Percentiles rank a stretch among this genome's conserved stretches.
Conservation (phyloP, 2,797 vertebrate species). For the Clamator glandarius region DNA sequence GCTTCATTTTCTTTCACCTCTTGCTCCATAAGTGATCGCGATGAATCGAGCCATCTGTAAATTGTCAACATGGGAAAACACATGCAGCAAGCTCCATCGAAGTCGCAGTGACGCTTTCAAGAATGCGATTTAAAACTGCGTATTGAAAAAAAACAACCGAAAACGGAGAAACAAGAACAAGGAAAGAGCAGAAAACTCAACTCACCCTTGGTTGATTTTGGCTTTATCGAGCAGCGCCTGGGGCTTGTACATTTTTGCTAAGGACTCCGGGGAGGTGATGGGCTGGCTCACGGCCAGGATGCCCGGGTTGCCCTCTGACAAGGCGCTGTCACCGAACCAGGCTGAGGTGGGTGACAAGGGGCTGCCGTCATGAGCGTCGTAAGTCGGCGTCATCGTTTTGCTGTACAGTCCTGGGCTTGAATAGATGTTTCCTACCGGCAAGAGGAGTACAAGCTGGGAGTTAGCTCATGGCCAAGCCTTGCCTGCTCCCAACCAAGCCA, state of each 20-base stretch:
- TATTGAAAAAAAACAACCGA: too few relatives aligned
- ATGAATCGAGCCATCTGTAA: constrained; percentile 95
- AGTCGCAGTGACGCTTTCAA: not conserved
- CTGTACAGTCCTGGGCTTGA: constrained; percentile 98
- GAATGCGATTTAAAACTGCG: not conserved
- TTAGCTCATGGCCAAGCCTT: not conserved
- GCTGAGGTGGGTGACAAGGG: constrained; percentile 96
- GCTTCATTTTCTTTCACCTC: constrained; percentile 98
- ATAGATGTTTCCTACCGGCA: constrained; percentile 92
- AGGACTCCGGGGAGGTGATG: constrained; percentile 93
- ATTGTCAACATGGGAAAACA: not conserved
- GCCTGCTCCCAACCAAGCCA: not conserved
- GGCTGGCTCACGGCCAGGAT: constrained; percentile 98
- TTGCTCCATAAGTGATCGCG: constrained; percentile 98
- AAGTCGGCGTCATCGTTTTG: constrained; percentile 99
- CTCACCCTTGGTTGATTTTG: constrained; percentile 99
- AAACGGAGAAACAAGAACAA: too few relatives aligned
- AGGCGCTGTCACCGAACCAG: constrained; percentile 98
- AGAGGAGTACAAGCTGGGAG: constrained; percentile 29
- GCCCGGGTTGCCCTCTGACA: constrained; percentile 97
- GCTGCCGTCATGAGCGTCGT: constrained; percentile 96
- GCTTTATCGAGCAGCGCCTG: constrained; percentile 98
- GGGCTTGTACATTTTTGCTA: constrained; percentile 97
- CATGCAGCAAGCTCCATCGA: not conserved
- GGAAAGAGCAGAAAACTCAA: not conserved